Conservation (phyloP, 2,888 invertebrate species). For the Cantharis rustica region DNA sequence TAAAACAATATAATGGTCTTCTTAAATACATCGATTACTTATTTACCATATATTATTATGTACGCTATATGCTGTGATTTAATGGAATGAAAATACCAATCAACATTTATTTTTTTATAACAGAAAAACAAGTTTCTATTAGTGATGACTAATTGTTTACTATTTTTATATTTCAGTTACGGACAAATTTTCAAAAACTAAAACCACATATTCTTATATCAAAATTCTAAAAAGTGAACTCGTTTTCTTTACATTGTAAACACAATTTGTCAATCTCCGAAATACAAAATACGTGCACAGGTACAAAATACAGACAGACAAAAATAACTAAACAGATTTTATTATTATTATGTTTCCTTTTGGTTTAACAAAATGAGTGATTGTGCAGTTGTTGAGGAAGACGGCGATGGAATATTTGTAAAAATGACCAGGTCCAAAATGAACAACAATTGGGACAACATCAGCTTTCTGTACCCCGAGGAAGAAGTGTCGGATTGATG, state of each 20-base stretch:
- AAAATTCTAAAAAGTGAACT: slow-evolving; percentile 24
- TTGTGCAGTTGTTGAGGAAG: slow-evolving; percentile 44
- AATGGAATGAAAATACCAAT: slow-evolving; percentile 48
- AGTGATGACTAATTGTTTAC: slow-evolving; percentile 30
- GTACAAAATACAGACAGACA: slow-evolving; percentile 28
- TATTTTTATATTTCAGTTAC: slow-evolving; percentile 31
- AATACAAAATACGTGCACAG: slow-evolving; percentile 27
- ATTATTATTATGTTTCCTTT: slow-evolving; percentile 2
- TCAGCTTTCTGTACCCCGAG: slow-evolving; percentile 64
- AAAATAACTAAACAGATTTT: slow-evolving; percentile 18
- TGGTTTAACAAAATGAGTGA: slow-evolving; percentile 31
- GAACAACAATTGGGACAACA: slow-evolving; percentile 40
- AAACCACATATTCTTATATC: slow-evolving; percentile 20
- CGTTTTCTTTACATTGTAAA: slow-evolving; percentile 21
- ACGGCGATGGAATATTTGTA: slow-evolving; percentile 40
- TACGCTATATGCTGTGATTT: slow-evolving; percentile 43
- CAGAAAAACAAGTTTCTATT: slow-evolving; percentile 20
- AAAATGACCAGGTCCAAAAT: slow-evolving; percentile 34
- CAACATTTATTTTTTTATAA: slow-evolving; percentile 34
- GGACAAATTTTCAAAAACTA: slow-evolving; percentile 24
- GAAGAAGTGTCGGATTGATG: slow-evolving; percentile 75
- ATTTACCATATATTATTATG: slow-evolving; percentile 38
- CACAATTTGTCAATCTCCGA: slow-evolving; percentile 23
- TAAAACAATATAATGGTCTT: slow-evolving; percentile 51
- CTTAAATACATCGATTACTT: slow-evolving; percentile 52